A percentile compares a stretch with the other conserved stretches of the same genome.
Evolutionary conservation across 2,113 vertebrate genomes (phyloP).

Genomic region (Theristicus caerulescens): DNA sequence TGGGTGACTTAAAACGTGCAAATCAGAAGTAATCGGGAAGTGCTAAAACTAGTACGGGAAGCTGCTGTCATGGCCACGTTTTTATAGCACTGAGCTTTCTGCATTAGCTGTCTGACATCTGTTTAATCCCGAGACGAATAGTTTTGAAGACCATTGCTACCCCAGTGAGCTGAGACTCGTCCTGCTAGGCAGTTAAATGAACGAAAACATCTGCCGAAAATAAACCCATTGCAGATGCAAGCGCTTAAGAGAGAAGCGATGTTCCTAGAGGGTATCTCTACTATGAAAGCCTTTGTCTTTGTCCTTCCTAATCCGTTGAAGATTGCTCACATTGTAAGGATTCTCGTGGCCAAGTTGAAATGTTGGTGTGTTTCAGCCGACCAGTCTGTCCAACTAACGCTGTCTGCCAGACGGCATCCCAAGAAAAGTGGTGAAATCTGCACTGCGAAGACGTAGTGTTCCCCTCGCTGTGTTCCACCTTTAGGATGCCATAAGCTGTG

Average conservation of each 20-base stretch:
- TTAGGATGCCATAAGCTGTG: background rate
- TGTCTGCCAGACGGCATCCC: background rate
- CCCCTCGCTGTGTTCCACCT: background rate
- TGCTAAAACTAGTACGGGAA: background rate
- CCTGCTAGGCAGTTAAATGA: background rate
- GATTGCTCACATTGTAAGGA: fast-evolving
- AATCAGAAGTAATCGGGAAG: background rate
- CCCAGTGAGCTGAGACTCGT: fast-evolving
- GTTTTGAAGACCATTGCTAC: background rate
- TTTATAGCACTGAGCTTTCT: background rate
- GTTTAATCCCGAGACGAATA: background rate
- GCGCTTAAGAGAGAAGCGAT: background rate
- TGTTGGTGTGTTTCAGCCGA: background rate
- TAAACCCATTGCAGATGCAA: background rate
- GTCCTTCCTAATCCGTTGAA: background rate
- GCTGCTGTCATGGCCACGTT: fast-evolving
- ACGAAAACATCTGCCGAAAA: background rate
- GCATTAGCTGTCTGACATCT: background rate
- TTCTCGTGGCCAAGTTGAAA: background rate
- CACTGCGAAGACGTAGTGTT: background rate
- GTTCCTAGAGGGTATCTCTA: background rate
- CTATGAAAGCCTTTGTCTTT: background rate
- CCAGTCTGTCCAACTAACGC: background rate
- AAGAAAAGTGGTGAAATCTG: background rate
- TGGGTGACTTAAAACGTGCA: background rate